Evolutionary conservation across 2,888 invertebrate genomes (phyloP), one percentile per base, ranked within the genome.

Genomic region (Calameuta idolon): DNA sequence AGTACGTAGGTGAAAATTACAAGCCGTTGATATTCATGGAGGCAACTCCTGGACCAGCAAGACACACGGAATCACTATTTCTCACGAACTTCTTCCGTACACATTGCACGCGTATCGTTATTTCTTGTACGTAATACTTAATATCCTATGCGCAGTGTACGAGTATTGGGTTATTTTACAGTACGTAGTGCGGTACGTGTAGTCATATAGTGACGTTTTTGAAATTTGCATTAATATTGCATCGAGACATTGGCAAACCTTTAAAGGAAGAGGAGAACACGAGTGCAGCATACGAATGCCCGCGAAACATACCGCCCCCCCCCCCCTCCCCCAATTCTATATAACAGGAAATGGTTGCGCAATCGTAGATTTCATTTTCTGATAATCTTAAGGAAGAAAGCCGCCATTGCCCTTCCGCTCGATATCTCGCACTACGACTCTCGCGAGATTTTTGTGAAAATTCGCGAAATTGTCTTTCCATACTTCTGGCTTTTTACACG

Each of bases 191-290:
- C 23, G 4, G 23, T 55, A 55, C 23, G 23, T 23, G 5, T 55
- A 55, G 23, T 55, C 23, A 23, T 55, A 23, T 55, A 15, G 71
- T 33, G 71, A 33, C 71, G n/a, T n/a, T 35, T n/a, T 74, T 30
- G 55, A 80, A 80, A 83, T 83, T 83, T 81, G 82, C 83, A 83
- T 83, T 76, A 82, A 81, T 78, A 82, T 81, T 82, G 82, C 82
- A 80, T 76, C 76, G 79, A 71, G 73, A 71, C 74, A 77, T 77
- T 55, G 55, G 55, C 55, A 55, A 15, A 55, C 23, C 55, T 23
- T 55, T 55, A 55, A 55, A 23, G 55, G 55, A 55, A 55, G 5
- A 55, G 23, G 23, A 55, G 55, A 55, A 55, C 23, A 9, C 55
- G 55, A 9, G 23, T 23, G 9, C 23, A 23, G 55, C 55, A 55